These are phyloP conservation scores for Sacculina carcini DNA, from an alignment of 2,888 invertebrate genomes.

Conservation along the genomic window DNA sequence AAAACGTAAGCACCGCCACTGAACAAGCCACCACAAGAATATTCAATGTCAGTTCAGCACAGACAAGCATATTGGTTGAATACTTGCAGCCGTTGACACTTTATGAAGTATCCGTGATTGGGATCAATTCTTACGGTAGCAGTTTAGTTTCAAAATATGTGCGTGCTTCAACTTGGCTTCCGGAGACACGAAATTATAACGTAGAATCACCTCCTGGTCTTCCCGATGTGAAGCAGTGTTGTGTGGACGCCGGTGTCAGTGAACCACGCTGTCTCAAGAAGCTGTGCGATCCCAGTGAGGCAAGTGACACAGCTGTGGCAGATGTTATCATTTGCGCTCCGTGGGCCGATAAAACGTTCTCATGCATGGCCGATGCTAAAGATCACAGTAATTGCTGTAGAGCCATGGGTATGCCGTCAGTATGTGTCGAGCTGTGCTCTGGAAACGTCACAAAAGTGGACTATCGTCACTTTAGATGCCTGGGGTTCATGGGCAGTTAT, in stretches of 20 bases:
- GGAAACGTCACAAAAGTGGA: constrained; percentile 51
- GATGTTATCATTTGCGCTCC: constrained; percentile 72
- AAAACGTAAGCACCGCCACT: no score
- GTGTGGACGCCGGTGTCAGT: constrained; percentile 38
- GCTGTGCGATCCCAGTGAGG: constrained; percentile 42
- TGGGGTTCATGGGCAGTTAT: constrained; percentile 53
- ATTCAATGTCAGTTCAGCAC: no score
- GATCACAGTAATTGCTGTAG: constrained; percentile 59
- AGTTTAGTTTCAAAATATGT: constrained; percentile 47
- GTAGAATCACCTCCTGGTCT: constrained; percentile 30
- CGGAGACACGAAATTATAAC: constrained; percentile 15
- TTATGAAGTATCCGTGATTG: constrained; percentile 50
- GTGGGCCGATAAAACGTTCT: constrained; percentile 54
- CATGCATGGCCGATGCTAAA: constrained; percentile 46
- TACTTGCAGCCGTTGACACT: constrained; percentile 47
- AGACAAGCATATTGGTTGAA: no score
- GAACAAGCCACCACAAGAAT: no score
- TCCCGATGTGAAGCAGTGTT: constrained; percentile 48
- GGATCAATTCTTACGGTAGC: constrained; percentile 42
- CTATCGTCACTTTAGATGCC: constrained; percentile 50
- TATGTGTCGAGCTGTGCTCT: constrained; percentile 47
- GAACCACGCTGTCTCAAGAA: constrained; percentile 47
- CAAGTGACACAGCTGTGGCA: constrained; percentile 33
- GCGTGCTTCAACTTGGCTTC: constrained; percentile 40
- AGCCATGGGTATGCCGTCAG: constrained; percentile 40